Percentiles rank a stretch among this genome's conserved stretches.
Evolutionary conservation across 2,113 vertebrate genomes (phyloP).

Genomic region (Callipepla californica): DNA sequence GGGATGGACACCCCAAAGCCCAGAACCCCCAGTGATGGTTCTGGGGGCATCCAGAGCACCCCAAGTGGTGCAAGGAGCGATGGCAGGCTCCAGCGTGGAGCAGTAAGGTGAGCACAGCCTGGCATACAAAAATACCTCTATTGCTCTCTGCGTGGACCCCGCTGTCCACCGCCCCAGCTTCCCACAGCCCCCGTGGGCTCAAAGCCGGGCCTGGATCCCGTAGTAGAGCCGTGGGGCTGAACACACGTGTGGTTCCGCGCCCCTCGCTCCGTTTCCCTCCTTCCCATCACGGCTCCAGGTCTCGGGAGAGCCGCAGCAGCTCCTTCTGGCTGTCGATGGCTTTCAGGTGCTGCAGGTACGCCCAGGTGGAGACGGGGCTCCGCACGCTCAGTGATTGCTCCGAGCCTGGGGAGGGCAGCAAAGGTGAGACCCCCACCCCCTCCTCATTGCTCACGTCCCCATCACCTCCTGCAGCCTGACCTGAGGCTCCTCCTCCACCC

Average conservation of each 20-base stretch:
- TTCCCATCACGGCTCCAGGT: constrained; percentile 79
- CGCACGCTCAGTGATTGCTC: constrained; percentile 84
- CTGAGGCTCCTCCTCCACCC: neutral
- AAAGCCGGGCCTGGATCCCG: rapidly evolving
- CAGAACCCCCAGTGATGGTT: rapidly evolving
- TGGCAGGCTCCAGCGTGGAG: neutral
- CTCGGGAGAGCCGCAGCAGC: constrained; percentile 88
- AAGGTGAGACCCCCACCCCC: neutral
- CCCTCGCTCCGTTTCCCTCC: neutral
- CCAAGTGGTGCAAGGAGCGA: rapidly evolving
- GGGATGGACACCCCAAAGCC: neutral
- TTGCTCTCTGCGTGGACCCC: neutral
- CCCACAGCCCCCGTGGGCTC: neutral
- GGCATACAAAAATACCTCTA: constrained; percentile 43
- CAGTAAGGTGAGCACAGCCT: neutral
- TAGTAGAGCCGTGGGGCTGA: neutral
- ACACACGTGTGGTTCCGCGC: neutral
- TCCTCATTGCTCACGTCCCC: neutral
- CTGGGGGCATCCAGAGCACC: neutral
- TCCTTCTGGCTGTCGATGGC: constrained; percentile 93
- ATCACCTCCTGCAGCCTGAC: neutral
- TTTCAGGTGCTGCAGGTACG: constrained; percentile 89
- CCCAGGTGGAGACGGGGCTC: constrained; percentile 81
- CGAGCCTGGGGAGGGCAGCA: constrained; percentile 76
- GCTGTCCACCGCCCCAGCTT: rapidly evolving